Evolutionary conservation across 2,113 vertebrate genomes (phyloP), one percentile per base, ranked within the genome.

Genomic region (Drymodes brunneopygia): DNA sequence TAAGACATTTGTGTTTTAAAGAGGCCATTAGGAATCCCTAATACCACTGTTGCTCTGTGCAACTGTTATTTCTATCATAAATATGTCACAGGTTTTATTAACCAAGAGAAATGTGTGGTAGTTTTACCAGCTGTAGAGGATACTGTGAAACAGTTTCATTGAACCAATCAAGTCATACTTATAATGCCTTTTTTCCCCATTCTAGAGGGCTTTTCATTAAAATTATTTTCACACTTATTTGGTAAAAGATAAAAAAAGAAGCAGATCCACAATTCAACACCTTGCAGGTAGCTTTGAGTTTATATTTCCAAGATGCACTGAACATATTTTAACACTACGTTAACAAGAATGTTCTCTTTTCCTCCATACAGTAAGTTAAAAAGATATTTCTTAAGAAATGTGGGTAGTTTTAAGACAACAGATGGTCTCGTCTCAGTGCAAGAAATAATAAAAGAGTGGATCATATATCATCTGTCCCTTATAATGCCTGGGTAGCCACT

Each of bases 21-120:
- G 80, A 96, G 53, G 40, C 61, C 15, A 6, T 80, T 92, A 75
- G 62, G 79, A 96, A 75, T 50, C 62, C 31, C 36, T 73, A 86
- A 83, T 73, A 74, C 42, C 14, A 28, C 65, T 51, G 69, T 31
- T 93, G 53, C 54, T 90, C 67, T 74, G 44, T 78, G 73, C 62
- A 72, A 91, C 61, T 87, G 42, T 91, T 95, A 88, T 65, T 91
- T 93, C 91, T 86, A 27, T 65, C 75, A 50, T 91, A 81, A 94
- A 71, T 77, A 77, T 50, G 56, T 74, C 79, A 88, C 18, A 48
- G 44, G 69, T 83, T 95, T 97, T 93, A 90, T 81, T 86, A 94
- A 77, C 64, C 60, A 88, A 51, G 42, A 91, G 74, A 95, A 94
- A 81, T 10, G 28, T 33, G 28, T 71, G 73, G 85, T 54, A 82